These are phyloP conservation scores for Rhyzopertha dominica DNA, from an alignment of 1,140 invertebrate genomes.

Conservation along the genomic window DNA sequence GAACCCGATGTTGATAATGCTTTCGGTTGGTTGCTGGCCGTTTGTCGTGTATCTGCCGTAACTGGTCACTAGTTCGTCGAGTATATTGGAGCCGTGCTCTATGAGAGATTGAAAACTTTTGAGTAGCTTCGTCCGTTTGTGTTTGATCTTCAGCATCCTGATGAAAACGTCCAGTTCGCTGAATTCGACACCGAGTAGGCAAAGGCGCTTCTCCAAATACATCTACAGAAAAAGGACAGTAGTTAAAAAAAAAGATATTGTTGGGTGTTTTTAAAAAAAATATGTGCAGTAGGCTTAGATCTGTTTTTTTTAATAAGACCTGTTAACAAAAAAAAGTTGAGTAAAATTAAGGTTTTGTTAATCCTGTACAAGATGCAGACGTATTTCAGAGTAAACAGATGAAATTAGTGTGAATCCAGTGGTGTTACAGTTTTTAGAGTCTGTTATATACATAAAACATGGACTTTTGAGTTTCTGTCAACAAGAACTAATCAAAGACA, in stretches of 20 bases:
- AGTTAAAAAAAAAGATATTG: constrained; percentile 19
- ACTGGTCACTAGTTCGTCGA: constrained; percentile 48
- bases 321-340: too few species aligned
- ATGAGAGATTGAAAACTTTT: constrained; percentile 63
- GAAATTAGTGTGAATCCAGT: too few species aligned
- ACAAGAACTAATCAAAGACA: too few species aligned
- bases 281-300: constrained; percentile 11
- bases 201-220: constrained; percentile 28
- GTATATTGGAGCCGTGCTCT: constrained; percentile 56
- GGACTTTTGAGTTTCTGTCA: too few species aligned
- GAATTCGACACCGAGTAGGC: constrained; percentile 54
- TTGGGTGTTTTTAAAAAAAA: constrained; percentile 7
- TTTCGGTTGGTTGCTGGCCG: constrained; percentile 13
- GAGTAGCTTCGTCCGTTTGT: constrained; percentile 60
- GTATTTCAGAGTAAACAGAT: too few species aligned
- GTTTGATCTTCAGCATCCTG: constrained; percentile 64
- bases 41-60: constrained; percentile 46
- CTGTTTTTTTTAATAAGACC: too few species aligned
- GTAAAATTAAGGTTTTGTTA: too few species aligned
- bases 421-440: too few species aligned
- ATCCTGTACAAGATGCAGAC: too few species aligned
- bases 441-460: too few species aligned
- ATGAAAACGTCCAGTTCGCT: constrained; percentile 67
- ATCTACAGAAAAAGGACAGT: too few species aligned
- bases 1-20: constrained; percentile 53